These are phyloP conservation scores for Crypturellus undulatus DNA, from an alignment of 2,113 vertebrate species.

Conservation along the genomic window DNA sequence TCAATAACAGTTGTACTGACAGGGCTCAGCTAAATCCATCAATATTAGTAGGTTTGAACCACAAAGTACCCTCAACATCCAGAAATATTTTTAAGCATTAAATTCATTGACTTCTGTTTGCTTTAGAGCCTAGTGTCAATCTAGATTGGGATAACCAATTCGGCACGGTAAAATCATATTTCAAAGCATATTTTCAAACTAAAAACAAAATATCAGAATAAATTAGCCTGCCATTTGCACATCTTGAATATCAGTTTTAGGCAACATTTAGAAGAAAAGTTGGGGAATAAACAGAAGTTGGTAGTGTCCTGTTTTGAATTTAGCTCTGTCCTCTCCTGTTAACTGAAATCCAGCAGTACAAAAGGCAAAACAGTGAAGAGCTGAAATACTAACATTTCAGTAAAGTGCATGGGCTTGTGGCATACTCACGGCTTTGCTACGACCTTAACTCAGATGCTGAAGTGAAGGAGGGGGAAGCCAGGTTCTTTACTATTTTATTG, in stretches of 20 bases:
- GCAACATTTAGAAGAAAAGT: conserved; percentile 2
- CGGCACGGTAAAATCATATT: not conserved
- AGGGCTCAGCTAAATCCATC: not conserved
- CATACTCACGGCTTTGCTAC: conserved; percentile 56
- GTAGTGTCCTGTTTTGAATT: conserved; percentile 28
- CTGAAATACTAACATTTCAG: conserved; percentile 52
- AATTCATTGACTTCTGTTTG: not conserved
- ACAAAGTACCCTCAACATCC: not conserved
- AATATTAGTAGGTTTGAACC: not conserved
- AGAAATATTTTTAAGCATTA: not conserved
- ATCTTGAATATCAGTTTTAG: not conserved
- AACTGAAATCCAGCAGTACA: not conserved
- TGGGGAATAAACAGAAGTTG: not conserved
- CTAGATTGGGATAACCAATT: not conserved
- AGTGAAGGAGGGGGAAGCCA: conserved; percentile 80
- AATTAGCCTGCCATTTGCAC: not conserved
- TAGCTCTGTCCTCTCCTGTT: not conserved
- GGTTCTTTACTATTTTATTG: conserved; percentile 89
- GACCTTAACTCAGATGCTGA: conserved; percentile 74
- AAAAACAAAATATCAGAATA: not conserved
- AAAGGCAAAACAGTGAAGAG: conserved; percentile 54
- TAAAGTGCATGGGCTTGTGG: conserved; percentile 60
- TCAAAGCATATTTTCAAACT: not conserved
- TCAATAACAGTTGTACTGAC: not conserved
- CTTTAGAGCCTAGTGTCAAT: not conserved